A percentile compares a stretch with the other conserved stretches of the same genome.
These are phyloP conservation scores for Trisateles emortualis DNA, from an alignment of 2,888 invertebrate genomes.

Conservation along the genomic window DNA sequence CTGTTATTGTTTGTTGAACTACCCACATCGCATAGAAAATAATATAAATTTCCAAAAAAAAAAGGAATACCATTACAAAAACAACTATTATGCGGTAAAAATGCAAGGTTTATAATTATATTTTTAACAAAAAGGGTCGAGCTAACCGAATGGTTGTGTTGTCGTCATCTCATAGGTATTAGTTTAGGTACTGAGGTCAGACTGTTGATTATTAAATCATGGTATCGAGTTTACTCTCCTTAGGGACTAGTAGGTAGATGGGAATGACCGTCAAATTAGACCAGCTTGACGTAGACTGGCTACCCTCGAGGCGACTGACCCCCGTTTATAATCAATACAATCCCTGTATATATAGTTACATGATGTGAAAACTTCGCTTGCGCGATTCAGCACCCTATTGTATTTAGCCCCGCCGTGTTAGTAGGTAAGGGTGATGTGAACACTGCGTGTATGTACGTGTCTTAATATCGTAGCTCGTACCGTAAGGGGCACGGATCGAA, in stretches of 20 bases:
- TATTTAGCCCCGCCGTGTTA: background rate
- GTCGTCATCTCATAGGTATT: background rate
- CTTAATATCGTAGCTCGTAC: too few relatives aligned
- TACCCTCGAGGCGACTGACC: constrained; percentile 4
- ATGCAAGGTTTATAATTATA: too few relatives aligned
- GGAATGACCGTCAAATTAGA: background rate
- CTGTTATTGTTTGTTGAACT: too few relatives aligned
- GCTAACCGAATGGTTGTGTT: constrained; percentile 3
- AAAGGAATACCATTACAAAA: too few relatives aligned
- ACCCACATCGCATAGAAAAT: too few relatives aligned
- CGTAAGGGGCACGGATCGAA: too few relatives aligned
- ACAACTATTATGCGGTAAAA: too few relatives aligned
- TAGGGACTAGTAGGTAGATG: background rate
- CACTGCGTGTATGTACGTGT: background rate
- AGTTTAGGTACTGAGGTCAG: too few relatives aligned
- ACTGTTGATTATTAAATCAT: background rate
- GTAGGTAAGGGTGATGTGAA: background rate
- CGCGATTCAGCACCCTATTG: constrained; percentile 1
- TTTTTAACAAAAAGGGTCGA: background rate
- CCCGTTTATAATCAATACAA: background rate
- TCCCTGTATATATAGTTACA: background rate
- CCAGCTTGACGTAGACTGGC: background rate
- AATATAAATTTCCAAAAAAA: too few relatives aligned
- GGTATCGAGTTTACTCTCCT: background rate
- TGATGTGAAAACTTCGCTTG: constrained; percentile 1